These are phyloP conservation scores for Siniperca scherzeri DNA, from an alignment of 2,797 vertebrate species.

Conservation along the genomic window DNA sequence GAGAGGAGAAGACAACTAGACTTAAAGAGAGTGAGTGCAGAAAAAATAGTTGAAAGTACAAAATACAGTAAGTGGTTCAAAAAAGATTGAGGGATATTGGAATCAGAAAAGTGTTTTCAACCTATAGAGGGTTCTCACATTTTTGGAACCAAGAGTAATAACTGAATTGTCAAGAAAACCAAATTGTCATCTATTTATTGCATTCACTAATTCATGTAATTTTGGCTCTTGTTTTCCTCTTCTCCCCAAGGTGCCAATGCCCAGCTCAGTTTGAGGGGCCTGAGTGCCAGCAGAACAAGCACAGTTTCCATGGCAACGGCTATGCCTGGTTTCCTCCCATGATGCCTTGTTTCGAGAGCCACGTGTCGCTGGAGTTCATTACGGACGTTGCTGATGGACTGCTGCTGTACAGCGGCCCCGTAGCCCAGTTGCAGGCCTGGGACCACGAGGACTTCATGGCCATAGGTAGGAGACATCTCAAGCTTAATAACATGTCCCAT, in stretches of 20 bases:
- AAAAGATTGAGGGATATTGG: not conserved
- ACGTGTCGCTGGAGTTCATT: constrained; percentile 90
- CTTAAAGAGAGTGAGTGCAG: constrained; percentile 7
- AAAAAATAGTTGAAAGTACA: constrained; percentile 31
- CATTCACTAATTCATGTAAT: constrained; percentile 42
- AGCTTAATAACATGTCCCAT: not conserved
- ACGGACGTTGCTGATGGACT: constrained; percentile 88
- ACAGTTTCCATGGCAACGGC: constrained; percentile 90
- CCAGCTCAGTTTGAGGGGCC: constrained; percentile 88
- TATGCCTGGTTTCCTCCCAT: constrained; percentile 91
- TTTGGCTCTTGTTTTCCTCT: constrained; percentile 38
- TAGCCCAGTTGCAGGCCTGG: constrained; percentile 86
- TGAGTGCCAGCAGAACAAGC: constrained; percentile 91
- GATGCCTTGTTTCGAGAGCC: constrained; percentile 89
- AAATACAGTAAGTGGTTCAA: constrained; percentile 43
- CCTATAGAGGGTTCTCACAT: not conserved
- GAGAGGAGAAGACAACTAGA: constrained; percentile 48
- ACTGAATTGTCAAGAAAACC: not conserved
- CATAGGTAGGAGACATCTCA: constrained; percentile 82
- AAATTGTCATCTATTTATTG: constrained; percentile 13
- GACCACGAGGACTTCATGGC: constrained; percentile 89
- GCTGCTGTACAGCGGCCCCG: constrained; percentile 88
- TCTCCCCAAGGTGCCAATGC: constrained; percentile 87
- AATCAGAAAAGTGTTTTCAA: not conserved
- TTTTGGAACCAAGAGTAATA: not conserved